Evolutionary conservation across 2,888 invertebrate species (phyloP).

Genomic region (Anthophora plumipes): DNA sequence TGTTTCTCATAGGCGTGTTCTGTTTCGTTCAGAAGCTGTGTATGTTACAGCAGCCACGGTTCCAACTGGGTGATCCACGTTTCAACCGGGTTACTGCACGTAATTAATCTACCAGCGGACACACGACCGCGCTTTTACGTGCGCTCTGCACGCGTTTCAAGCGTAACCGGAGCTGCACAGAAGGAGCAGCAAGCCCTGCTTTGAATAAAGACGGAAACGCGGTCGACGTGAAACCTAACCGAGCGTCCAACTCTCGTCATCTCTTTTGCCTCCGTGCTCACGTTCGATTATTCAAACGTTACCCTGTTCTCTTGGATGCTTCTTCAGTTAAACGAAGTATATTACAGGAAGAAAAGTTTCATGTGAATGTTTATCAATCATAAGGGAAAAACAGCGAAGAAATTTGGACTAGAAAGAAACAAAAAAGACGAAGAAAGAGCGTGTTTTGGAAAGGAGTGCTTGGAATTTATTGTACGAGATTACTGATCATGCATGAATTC

Average conservation of each 20-base stretch:
- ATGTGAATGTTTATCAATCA: too few species aligned
- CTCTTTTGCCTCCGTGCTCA: slow-evolving; percentile 8
- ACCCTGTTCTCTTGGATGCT: not conserved
- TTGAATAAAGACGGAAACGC: slow-evolving; percentile 65
- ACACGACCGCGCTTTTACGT: slow-evolving; percentile 30
- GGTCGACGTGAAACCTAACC: slow-evolving; percentile 65
- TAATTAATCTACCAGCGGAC: slow-evolving; percentile 57
- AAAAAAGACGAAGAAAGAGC: too few species aligned
- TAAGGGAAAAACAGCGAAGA: too few species aligned
- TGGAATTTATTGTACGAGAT: too few species aligned
- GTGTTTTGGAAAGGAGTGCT: too few species aligned
- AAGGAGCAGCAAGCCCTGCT: slow-evolving; percentile 37
- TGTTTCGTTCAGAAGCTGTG: not conserved
- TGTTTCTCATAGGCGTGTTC: too few species aligned
- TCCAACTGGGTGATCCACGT: not conserved
- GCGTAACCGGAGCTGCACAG: slow-evolving; percentile 33
- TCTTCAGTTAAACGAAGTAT: too few species aligned
- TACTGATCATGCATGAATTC: too few species aligned
- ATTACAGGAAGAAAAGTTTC: too few species aligned
- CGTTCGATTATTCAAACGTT: slow-evolving; percentile 30
- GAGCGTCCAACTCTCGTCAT: slow-evolving; percentile 46
- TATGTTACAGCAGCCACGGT: not conserved
- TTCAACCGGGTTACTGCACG: slow-evolving; percentile 11
- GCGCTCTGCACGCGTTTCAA: slow-evolving; percentile 29
- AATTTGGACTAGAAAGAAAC: too few species aligned